Conservation (phyloP, 2,797 vertebrate species). For the Lithobates sylvaticus region DNA sequence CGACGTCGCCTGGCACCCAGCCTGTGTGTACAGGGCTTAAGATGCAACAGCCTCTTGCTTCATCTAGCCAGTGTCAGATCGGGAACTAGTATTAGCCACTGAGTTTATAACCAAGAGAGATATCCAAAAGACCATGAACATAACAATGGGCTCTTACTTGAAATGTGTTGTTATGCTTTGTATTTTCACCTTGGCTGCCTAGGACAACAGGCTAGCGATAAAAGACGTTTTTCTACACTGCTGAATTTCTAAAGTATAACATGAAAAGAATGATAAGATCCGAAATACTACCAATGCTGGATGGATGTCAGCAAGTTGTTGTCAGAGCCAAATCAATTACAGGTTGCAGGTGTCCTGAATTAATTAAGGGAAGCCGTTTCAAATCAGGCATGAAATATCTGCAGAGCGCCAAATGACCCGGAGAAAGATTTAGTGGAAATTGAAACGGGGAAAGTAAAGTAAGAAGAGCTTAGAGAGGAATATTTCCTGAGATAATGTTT, state of each 20-base stretch:
- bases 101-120: neutral
- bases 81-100: neutral
- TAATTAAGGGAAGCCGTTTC: conserved; percentile 67
- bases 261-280: conserved; percentile 40
- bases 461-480: neutral
- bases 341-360: conserved; percentile 67
- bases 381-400: conserved; percentile 61
- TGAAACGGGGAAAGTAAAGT: conserved; percentile 36
- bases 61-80: no score
- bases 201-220: conserved; percentile 11
- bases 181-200: conserved; percentile 35
- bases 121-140: neutral
- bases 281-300: conserved; percentile 54
- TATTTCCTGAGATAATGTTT: conserved; percentile 27
- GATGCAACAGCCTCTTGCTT: no score
- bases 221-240: conserved; percentile 43
- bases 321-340: conserved; percentile 67
- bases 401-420: conserved; percentile 49
- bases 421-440: conserved; percentile 46
- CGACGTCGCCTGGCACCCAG: no score
- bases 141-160: neutral
- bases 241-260: conserved; percentile 42
- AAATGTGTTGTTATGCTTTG: conserved; percentile 23
- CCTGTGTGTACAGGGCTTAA: no score
- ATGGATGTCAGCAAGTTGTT: conserved; percentile 60